Percentiles rank a stretch among this genome's conserved stretches.
phyloP scores from a whole-genome alignment of 2,888 invertebrate genomes.

The Melieria crassipennis region DNA sequence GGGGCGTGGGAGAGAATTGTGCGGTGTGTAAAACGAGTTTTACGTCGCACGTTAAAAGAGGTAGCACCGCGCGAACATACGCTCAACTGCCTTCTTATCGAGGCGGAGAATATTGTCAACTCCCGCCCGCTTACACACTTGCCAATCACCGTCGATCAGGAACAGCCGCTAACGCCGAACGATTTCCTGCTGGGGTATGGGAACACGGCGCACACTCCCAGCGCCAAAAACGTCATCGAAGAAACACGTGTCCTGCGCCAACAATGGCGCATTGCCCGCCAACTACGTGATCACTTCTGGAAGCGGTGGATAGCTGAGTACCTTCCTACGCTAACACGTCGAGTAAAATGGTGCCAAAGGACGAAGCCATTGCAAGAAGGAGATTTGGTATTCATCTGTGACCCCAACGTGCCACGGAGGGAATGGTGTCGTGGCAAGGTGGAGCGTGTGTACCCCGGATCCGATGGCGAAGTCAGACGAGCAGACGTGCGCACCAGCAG shows the following conservation, averaged over 20 bases:
- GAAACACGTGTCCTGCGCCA: slow-evolving; percentile 19
- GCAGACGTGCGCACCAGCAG: slow-evolving; percentile 39
- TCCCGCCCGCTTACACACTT: slow-evolving; percentile 33
- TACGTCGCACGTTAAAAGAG: slow-evolving; percentile 35
- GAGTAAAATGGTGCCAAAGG: neutral
- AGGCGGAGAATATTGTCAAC: slow-evolving; percentile 32
- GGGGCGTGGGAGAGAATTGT: slow-evolving; percentile 40
- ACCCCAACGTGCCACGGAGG: slow-evolving; percentile 22
- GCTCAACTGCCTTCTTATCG: slow-evolving; percentile 35
- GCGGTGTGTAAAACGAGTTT: slow-evolving; percentile 36
- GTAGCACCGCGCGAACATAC: no score
- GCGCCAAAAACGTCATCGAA: slow-evolving; percentile 4
- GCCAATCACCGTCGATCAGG: slow-evolving; percentile 30
- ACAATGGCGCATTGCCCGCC: slow-evolving; percentile 37
- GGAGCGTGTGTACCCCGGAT: slow-evolving; percentile 23
- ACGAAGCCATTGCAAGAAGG: neutral
- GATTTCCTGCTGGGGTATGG: slow-evolving; percentile 33
- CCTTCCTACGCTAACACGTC: neutral
- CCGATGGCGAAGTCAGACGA: slow-evolving; percentile 31
- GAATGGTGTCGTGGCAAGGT: slow-evolving; percentile 39
- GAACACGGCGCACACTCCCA: slow-evolving; percentile 30
- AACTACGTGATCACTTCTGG: slow-evolving; percentile 17
- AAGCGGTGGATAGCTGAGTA: slow-evolving; percentile 2
- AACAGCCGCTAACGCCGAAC: slow-evolving; percentile 39
- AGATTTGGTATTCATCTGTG: no score